phyloP scores from a whole-genome alignment of 2,888 invertebrate species.

The Aleiodes alternator region DNA sequence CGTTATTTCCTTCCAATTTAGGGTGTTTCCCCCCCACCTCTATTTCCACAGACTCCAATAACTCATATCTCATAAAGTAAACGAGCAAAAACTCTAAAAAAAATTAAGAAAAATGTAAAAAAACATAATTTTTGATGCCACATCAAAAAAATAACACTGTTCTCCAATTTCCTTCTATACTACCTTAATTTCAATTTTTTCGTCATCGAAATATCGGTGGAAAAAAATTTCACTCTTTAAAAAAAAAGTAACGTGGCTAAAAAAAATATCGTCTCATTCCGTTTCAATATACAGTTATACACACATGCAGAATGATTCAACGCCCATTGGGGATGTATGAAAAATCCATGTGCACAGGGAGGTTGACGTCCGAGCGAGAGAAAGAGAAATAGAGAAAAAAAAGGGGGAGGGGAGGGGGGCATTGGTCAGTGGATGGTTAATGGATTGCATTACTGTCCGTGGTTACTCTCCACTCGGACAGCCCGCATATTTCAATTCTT shows the following conservation, averaged over 20 bases:
- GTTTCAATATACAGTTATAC: conserved; percentile 20
- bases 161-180: no score
- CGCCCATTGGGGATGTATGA: background rate
- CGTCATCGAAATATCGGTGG: background rate
- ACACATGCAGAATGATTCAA: conserved; percentile 8
- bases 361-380: conserved; percentile 44
- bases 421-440: conserved; percentile 51
- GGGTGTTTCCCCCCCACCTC: no score
- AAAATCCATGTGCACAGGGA: conserved; percentile 27
- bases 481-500: conserved; percentile 46
- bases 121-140: no score
- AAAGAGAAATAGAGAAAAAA: no score
- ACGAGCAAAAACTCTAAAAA: no score
- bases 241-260: background rate
- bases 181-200: background rate
- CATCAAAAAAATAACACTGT: no score
- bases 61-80: no score
- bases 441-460: conserved; percentile 58
- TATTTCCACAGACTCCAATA: no score
- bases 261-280: conserved; percentile 26
- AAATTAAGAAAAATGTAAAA: no score
- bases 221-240: no score
- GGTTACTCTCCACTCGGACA: conserved; percentile 49
- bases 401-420: background rate
- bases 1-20: no score